Conservation (phyloP, 1,140 invertebrate genomes). For the Lutraria rhynchaena region DNA sequence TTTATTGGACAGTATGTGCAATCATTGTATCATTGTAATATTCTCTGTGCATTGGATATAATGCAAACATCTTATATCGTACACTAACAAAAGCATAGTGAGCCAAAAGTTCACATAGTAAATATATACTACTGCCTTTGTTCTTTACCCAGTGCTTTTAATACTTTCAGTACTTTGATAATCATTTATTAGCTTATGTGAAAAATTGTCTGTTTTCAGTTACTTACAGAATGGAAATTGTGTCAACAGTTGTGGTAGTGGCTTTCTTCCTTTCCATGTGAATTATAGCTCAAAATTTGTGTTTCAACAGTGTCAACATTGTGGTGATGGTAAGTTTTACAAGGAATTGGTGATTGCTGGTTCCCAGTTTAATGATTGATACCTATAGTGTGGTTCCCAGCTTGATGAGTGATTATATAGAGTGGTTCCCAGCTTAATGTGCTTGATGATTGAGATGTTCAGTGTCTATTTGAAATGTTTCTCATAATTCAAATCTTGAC, state of each 20-base stretch:
- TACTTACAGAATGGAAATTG: constrained; percentile 55
- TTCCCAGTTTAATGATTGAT: background rate
- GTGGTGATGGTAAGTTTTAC: constrained; percentile 41
- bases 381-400: background rate
- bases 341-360: too few species aligned
- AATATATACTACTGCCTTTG: too few species aligned
- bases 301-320: constrained; percentile 58
- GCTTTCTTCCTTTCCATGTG: constrained; percentile 53
- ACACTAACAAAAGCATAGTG: too few species aligned
- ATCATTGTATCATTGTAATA: too few species aligned
- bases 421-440: background rate
- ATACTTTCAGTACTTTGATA: too few species aligned
- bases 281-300: constrained; percentile 60
- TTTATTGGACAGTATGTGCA: too few species aligned
- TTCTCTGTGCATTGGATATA: too few species aligned
- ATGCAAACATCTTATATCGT: too few species aligned
- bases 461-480: background rate
- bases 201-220: constrained; percentile 42
- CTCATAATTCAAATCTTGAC: too few species aligned
- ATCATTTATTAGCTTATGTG: too few species aligned
- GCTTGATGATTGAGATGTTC: background rate
- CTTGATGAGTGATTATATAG: background rate
- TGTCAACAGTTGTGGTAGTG: constrained; percentile 50
- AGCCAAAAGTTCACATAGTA: too few species aligned
- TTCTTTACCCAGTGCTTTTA: too few species aligned